Conservation (phyloP, 2,113 vertebrate genomes). For the Sinocyclocheilus maitianheensis region DNA sequence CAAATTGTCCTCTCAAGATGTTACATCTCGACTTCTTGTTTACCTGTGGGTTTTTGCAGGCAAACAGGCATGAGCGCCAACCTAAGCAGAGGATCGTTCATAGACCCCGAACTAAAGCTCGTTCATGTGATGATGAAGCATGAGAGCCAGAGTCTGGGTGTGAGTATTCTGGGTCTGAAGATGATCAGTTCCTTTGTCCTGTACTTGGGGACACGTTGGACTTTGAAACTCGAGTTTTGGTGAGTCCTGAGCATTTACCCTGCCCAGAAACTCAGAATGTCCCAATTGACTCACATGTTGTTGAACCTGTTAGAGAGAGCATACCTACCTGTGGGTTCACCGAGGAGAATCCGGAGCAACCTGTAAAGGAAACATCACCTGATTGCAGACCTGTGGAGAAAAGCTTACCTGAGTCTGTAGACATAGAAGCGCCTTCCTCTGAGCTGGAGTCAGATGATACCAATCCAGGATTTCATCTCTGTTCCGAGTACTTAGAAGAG, state of each 20-base stretch:
- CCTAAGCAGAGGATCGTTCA: neutral
- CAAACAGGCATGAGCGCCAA: neutral
- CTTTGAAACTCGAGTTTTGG: neutral
- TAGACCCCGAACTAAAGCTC: neutral
- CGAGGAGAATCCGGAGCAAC: neutral
- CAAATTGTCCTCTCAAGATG: too few relatives aligned
- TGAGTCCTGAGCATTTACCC: neutral
- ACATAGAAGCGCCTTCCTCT: neutral
- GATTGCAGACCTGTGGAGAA: too few relatives aligned
- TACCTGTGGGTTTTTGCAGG: neutral
- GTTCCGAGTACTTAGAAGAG: neutral
- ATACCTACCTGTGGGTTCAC: neutral
- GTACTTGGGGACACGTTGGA: neutral
- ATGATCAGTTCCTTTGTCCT: neutral
- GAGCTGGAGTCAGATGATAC: neutral
- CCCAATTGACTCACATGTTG: neutral
- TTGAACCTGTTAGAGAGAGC: neutral
- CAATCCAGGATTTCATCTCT: neutral
- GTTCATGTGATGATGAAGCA: neutral
- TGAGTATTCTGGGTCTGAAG: neutral
- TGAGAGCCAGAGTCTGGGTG: neutral
- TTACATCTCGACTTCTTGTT: too few relatives aligned
- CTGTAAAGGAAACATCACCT: neutral
- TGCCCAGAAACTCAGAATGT: neutral
- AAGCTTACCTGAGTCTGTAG: neutral